Conservation (phyloP, 2,797 vertebrate genomes). For the Melanotaenia boesemani region DNA sequence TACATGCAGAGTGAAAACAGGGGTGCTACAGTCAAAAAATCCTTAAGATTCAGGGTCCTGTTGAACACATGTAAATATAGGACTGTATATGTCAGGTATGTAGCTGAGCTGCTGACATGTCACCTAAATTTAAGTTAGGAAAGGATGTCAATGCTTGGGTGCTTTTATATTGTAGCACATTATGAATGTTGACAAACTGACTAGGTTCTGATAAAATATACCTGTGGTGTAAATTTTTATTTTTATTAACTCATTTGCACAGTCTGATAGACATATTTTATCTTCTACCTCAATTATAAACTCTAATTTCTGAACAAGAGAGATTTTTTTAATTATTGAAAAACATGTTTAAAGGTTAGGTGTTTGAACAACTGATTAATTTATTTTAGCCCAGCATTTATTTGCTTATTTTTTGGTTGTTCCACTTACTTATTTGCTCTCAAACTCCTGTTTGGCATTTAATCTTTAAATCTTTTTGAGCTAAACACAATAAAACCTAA, state of each 20-base stretch:
- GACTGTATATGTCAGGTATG: neutral
- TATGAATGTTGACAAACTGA: neutral
- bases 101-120: neutral
- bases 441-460: neutral
- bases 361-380: neutral
- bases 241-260: neutral
- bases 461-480: neutral
- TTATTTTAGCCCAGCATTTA: neutral
- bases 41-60: neutral
- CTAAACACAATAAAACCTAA: neutral
- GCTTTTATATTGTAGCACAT: neutral
- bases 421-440: neutral
- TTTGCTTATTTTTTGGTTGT: neutral
- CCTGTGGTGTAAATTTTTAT: neutral
- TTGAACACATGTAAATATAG: neutral
- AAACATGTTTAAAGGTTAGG: neutral
- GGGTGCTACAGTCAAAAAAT: neutral
- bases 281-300: neutral
- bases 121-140: neutral
- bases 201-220: neutral
- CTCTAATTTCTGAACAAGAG: neutral
- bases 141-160: neutral
- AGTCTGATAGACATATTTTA: neutral
- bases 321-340: neutral
- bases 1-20: neutral